Evolutionary conservation across 1,140 invertebrate genomes (phyloP).

Genomic region (Lordiphosa clarofinis): DNA sequence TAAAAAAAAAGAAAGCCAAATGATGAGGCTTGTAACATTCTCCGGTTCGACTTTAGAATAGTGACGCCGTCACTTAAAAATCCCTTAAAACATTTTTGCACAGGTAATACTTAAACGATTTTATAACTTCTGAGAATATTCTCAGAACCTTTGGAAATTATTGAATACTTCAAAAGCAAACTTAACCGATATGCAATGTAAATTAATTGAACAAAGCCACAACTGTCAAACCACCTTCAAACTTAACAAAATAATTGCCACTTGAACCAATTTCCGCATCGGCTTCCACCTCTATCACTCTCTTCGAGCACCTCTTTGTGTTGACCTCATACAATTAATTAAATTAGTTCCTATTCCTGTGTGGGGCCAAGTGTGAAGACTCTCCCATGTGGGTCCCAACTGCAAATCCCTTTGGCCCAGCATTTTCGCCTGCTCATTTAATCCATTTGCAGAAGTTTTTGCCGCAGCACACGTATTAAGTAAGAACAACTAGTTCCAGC

Average conservation of each 20-base stretch:
- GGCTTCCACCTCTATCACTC: constrained; percentile 15
- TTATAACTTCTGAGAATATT: no score
- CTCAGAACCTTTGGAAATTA: no score
- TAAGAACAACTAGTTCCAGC: background rate
- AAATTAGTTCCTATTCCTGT: constrained; percentile 68
- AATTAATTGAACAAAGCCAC: background rate
- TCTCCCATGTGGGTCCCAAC: constrained; percentile 41
- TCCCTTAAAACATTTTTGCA: no score
- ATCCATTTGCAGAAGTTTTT: constrained; percentile 36
- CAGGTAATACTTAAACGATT: no score
- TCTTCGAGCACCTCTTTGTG: constrained; percentile 30
- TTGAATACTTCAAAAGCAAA: no score
- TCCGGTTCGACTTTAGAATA: no score
- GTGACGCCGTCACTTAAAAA: no score
- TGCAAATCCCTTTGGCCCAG: background rate
- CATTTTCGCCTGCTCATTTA: constrained; percentile 17
- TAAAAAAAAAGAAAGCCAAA: no score
- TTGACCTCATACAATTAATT: constrained; percentile 59
- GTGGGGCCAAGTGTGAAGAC: constrained; percentile 53
- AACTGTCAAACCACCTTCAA: no score
- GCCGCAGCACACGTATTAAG: background rate
- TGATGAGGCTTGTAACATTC: no score
- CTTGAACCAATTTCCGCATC: constrained; percentile 45
- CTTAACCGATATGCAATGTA: no score
- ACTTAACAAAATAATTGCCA: background rate